Conservation (phyloP, 2,113 vertebrate species). For the Laticauda colubrina region DNA sequence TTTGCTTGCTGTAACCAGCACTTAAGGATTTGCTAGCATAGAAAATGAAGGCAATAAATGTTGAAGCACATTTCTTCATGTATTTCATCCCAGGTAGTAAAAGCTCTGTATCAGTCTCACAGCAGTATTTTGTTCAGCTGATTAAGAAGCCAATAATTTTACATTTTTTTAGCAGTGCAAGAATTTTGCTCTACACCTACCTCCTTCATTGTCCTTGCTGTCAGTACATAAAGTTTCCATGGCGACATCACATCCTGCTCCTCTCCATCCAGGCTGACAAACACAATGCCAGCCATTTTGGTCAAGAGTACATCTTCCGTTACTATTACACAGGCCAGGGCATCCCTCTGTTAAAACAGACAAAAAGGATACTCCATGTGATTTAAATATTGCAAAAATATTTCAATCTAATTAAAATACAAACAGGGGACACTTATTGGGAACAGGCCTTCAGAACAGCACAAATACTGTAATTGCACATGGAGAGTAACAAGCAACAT, state of each 20-base stretch:
- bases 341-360: constrained; percentile 88
- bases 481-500: constrained; percentile 79
- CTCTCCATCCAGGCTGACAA: constrained; percentile 97
- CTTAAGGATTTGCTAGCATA: not conserved
- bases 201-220: constrained; percentile 98
- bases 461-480: constrained; percentile 95
- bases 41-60: constrained; percentile 19
- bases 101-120: not conserved
- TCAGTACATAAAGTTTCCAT: constrained; percentile 97
- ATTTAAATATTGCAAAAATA: constrained; percentile 51
- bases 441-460: constrained; percentile 88
- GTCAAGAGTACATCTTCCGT: constrained; percentile 94
- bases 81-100: not conserved
- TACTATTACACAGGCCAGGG: constrained; percentile 96
- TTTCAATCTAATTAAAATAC: constrained; percentile 50
- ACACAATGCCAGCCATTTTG: constrained; percentile 98
- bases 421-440: constrained; percentile 79
- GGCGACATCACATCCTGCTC: constrained; percentile 93
- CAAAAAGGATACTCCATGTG: constrained; percentile 58
- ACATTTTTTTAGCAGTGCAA: constrained; percentile 2
- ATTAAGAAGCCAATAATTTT: not conserved
- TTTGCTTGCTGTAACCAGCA: constrained; percentile 27
- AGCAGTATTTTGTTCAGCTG: constrained; percentile 30
- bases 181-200: constrained; percentile 60
- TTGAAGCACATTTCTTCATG: not conserved